Percentiles rank a stretch among this genome's conserved stretches.
These are phyloP conservation scores for Antechinus stuartii DNA, from an alignment of 2,113 vertebrate genomes.

Conservation along the genomic window DNA sequence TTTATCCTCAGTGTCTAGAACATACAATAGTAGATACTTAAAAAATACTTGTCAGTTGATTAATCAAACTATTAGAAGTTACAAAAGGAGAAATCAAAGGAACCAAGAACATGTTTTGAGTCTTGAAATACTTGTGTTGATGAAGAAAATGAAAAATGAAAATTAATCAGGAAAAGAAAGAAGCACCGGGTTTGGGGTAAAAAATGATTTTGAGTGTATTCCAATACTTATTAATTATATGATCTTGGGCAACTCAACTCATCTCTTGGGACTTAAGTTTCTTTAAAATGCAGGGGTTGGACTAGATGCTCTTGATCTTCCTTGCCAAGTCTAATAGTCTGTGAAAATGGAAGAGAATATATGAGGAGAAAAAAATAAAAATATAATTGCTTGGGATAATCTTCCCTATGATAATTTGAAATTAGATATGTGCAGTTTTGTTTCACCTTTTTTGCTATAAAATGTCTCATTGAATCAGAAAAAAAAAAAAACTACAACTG, in stretches of 20 bases:
- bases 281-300: not conserved
- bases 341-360: too few species aligned
- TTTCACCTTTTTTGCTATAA: too few species aligned
- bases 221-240: not conserved
- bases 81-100: not conserved
- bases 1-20: not conserved
- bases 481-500: too few species aligned
- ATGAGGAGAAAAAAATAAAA: too few species aligned
- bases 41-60: not conserved
- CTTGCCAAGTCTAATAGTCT: too few species aligned
- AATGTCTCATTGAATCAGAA: too few species aligned
- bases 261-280: not conserved
- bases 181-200: not conserved
- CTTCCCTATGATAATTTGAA: too few species aligned
- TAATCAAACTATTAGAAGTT: not conserved
- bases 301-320: too few species aligned
- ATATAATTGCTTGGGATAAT: too few species aligned
- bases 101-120: not conserved
- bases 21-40: not conserved
- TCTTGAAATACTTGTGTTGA: too few species aligned
- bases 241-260: not conserved
- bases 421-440: too few species aligned
- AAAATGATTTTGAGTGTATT: not conserved
- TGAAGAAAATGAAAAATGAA: not conserved
- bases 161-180: not conserved